These are phyloP conservation scores for Salvelinus fontinalis DNA, from an alignment of 2,113 vertebrate genomes.

Conservation along the genomic window DNA sequence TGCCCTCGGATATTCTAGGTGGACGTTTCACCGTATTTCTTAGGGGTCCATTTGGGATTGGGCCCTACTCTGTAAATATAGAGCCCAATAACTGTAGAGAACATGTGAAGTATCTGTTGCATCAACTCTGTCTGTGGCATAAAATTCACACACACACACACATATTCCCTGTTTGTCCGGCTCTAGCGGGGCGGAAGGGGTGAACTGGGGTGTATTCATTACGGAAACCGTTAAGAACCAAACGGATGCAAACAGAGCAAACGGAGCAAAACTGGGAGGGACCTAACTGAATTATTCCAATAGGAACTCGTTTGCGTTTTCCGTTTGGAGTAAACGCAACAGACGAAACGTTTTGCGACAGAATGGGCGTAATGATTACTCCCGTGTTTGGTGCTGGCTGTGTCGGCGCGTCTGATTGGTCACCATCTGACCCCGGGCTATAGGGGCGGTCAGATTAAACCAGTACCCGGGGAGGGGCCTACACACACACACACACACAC, in stretches of 20 bases:
- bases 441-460: slow-evolving; percentile 44
- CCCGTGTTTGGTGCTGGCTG: slow-evolving; percentile 20
- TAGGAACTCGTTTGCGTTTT: too few species aligned
- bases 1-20: too few species aligned
- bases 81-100: neutral
- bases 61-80: neutral
- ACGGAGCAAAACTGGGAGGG: too few species aligned
- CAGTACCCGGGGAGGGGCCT: slow-evolving; percentile 34
- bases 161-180: neutral
- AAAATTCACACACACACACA: neutral
- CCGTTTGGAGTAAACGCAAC: too few species aligned
- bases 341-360: too few species aligned
- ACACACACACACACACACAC: neutral
- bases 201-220: neutral
- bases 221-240: too few species aligned
- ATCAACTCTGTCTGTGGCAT: neutral
- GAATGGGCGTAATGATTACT: too few species aligned
- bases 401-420: slow-evolving; percentile 29
- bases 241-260: too few species aligned
- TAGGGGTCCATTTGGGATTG: too few species aligned
- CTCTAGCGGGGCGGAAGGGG: slow-evolving; percentile 10
- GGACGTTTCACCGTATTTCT: too few species aligned
- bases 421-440: slow-evolving; percentile 45
- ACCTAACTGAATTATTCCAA: too few species aligned
- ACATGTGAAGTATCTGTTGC: slow-evolving; percentile 1